These are phyloP conservation scores for Periophthalmus magnuspinnatus DNA, from an alignment of 2,797 vertebrate genomes.

Conservation along the genomic window DNA sequence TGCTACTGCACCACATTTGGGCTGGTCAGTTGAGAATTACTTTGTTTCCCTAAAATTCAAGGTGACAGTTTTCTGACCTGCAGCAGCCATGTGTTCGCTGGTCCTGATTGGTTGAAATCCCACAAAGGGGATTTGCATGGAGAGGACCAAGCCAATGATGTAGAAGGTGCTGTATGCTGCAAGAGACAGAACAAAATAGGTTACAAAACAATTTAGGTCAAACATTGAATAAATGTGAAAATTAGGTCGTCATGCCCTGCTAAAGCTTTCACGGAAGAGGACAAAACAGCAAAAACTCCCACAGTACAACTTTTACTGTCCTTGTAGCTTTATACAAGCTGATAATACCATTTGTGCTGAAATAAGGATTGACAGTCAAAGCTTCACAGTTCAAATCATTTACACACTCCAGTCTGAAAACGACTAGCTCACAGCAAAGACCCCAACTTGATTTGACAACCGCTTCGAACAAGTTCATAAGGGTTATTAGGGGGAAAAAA, in stretches of 20 bases:
- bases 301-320: constrained; percentile 27
- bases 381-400: constrained; percentile 31
- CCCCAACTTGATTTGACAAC: constrained; percentile 22
- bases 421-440: constrained; percentile 16
- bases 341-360: constrained; percentile 19
- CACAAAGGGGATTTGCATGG: constrained; percentile 98
- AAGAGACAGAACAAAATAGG: constrained; percentile 9
- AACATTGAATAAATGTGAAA: constrained; percentile 6
- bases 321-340: constrained; percentile 44
- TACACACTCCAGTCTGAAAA: constrained; percentile 14
- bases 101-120: constrained; percentile 99
- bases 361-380: constrained; percentile 30
- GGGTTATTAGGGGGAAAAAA: constrained; percentile 13
- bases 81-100: constrained; percentile 98
- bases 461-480: constrained; percentile 24
- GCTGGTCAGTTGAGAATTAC: neutral
- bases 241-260: constrained; percentile 4
- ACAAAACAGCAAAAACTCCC: constrained; percentile 2
- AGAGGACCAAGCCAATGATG: constrained; percentile 94
- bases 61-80: constrained; percentile 78
- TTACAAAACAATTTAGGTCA: constrained; percentile 7
- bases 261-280: constrained; percentile 4
- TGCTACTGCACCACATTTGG: neutral
- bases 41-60: neutral
- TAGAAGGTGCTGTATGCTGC: constrained; percentile 98